Evolutionary conservation across 1,140 invertebrate genomes (phyloP), one percentile per base, ranked within the genome.

Genomic region (Hydropsyche tenuis): DNA sequence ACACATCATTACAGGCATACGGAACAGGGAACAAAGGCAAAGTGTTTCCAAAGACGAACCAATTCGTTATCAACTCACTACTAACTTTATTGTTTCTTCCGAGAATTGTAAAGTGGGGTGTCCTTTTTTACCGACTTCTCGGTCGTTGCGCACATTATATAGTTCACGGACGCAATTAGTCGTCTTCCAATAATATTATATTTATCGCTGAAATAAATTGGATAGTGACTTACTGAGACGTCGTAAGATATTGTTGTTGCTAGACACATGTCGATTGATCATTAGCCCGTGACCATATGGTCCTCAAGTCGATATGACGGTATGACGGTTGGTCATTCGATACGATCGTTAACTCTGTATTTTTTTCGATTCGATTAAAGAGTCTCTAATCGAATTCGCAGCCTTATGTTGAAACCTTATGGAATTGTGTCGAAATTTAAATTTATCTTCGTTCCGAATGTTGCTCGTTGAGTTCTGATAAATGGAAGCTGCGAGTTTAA

Each of bases 1-100:
- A 37, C 30, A n/a, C n/a, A 37, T 37, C 9, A 4, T 37, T 37
- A 37, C 3, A 37, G 30, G 9, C 30, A 37, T 9, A 37, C 9
- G n/a, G n/a, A n/a, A n/a, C n/a, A n/a, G n/a, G n/a, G n/a, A 37
- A 37, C 30, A 37, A 23, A 23, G 56, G n/a, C n/a, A n/a, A n/a
- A n/a, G n/a, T n/a, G n/a, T n/a, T n/a, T n/a, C n/a, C n/a, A n/a
- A n/a, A 20, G 48, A 62, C n/a, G n/a, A 16, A 20, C 22, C 22
- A 62, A 62, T 62, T 23, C 56, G 4, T 5, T 22, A 25, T 62
- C 56, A 6, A 25, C 6, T 62, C 23, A 48, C 43, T 18, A 14
- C 63, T 9, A 9, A 60, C 20, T 65, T 65, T 68, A 68, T 68
- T 68, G 65, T 68, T 68, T 45, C 65, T 68, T 68, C 20, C 25